Percentiles rank a stretch among this genome's conserved stretches.
phyloP scores from a whole-genome alignment of 2,888 invertebrate species.

The Bruchidius siliquastri region DNA sequence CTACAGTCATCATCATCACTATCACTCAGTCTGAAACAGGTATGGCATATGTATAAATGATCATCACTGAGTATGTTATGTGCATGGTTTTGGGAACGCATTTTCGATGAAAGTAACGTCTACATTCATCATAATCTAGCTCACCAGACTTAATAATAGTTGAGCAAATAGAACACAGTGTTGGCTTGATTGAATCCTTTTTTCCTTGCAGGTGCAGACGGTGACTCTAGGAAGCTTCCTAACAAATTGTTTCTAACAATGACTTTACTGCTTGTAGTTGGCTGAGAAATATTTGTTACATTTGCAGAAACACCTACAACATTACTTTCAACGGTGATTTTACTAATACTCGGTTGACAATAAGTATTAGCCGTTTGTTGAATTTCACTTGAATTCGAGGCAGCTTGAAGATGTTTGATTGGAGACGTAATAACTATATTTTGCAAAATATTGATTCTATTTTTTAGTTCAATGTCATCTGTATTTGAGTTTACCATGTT shows the following conservation, averaged over 20 bases:
- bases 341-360: background rate
- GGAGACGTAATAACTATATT: background rate
- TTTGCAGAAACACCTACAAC: background rate
- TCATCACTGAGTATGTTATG: background rate
- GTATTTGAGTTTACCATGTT: background rate
- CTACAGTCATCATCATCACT: background rate
- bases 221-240: background rate
- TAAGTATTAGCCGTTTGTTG: background rate
- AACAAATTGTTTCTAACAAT: background rate
- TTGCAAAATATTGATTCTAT: background rate
- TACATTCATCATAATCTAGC: background rate
- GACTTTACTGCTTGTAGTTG: background rate
- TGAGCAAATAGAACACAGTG: background rate
- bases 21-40: background rate
- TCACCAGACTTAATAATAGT: background rate
- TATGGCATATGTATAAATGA: background rate
- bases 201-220: background rate
- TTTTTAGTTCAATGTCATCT: background rate
- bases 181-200: background rate
- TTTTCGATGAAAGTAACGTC: background rate
- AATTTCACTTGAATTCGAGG: background rate
- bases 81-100: background rate
- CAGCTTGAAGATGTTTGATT: background rate
- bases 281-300: background rate
- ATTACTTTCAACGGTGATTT: background rate